Evolutionary conservation across 2,797 vertebrate species (phyloP), one percentile per base, ranked within the genome.

Genomic region (Rhinella marina): DNA sequence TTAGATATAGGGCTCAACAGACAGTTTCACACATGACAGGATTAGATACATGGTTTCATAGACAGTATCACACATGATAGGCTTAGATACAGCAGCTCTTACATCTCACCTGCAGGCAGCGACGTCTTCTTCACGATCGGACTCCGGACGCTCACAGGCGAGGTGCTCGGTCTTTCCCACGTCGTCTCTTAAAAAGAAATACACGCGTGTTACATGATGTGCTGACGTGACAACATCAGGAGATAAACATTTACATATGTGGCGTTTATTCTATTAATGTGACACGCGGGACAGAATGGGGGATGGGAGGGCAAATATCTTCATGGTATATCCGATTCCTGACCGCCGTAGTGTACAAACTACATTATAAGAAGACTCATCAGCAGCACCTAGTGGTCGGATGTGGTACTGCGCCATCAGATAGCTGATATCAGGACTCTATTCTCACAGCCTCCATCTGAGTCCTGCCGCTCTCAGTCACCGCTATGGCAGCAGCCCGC

Each of bases 141-240:
- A 92, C 95, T 97, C 93, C 96, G 97, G 32, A 97, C 96, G 29
- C 97, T 98, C 88, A 97, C 97, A 25, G 97, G 96, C 64, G 93
- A 93, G 0, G 96, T 96, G 91, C 96, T 96, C 0, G 98, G 98
- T 77, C 95, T 95, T 92, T 99, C 98, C 98, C 98, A 99, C 87
- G 98, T 99, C 0, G 98, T 99, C 93, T 99, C 98, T 99, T 25
- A 88, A 79, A 87, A 84, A 52, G 19, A 85, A 89, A 81, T 1
- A 83, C 54, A 78, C 21, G 66, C 27, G 16, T 68, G n/a, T 66
- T 4, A 14, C 27, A 66, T 11, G 25, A 13, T 13, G 12, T n/a
- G 11, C 13, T 66, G 6, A 66, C 62, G 25, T 25, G 62, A n/a
- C n/a, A n/a, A 3, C 32, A 32, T 32, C 32, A 32, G 32, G 32